Percentiles rank a stretch among this genome's conserved stretches.
These are phyloP conservation scores for Seriola quinqueradiata DNA, from an alignment of 2,113 vertebrate species.

Conservation along the genomic window DNA sequence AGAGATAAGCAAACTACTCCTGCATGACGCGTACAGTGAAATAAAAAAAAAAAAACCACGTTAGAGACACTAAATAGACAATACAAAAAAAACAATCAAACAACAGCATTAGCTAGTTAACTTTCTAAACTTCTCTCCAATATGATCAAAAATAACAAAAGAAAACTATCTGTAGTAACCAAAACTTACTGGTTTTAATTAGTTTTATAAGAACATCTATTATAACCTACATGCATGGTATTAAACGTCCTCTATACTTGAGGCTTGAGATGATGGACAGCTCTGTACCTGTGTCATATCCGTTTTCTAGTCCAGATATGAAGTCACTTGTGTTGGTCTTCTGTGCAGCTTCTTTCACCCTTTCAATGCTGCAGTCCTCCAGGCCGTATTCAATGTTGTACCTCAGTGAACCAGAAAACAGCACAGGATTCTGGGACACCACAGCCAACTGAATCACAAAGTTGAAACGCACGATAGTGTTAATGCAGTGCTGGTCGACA, in stretches of 20 bases:
- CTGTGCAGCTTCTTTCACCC: conserved; percentile 66
- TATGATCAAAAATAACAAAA: background rate
- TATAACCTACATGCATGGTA: background rate
- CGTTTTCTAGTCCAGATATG: conserved; percentile 71
- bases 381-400: conserved; percentile 85
- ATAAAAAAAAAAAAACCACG: background rate
- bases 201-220: background rate
- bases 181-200: background rate
- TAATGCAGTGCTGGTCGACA: background rate
- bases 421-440: conserved; percentile 83
- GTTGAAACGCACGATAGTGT: background rate
- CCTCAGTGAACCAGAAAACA: conserved; percentile 82
- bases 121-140: no score
- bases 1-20: background rate
- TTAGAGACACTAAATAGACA: no score
- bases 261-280: background rate
- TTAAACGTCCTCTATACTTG: background rate
- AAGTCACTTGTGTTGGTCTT: conserved; percentile 72
- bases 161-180: background rate
- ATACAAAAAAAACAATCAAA: no score
- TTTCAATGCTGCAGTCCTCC: conserved; percentile 54
- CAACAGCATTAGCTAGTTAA: no score
- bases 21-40: background rate
- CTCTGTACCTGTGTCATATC: conserved; percentile 78
- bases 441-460: conserved; percentile 55